Conservation (phyloP, 37 sponge, comb jelly and placozoan species). For the Eunapius fragilis region DNA sequence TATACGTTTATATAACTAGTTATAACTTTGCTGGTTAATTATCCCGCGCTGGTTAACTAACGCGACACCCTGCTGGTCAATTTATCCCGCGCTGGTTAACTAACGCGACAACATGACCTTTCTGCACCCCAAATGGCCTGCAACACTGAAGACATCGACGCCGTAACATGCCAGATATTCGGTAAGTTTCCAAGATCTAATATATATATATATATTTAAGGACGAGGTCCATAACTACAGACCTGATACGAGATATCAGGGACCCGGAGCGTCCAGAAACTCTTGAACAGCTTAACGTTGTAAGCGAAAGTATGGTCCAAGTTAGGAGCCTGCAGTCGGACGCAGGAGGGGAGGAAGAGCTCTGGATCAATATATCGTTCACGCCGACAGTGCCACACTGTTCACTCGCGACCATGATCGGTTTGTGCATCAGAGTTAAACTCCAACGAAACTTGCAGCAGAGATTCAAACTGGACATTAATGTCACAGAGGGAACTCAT, state of each 20-base stretch:
- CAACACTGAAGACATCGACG: background rate
- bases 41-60: too few species aligned
- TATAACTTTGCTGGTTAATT: too few species aligned
- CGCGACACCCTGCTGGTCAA: too few species aligned
- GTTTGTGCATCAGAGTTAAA: constrained; percentile 80
- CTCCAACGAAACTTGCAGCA: constrained; percentile 59
- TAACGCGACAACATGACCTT: too few species aligned
- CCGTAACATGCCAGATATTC: background rate
- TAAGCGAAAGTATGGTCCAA: constrained; percentile 60
- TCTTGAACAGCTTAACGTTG: constrained; percentile 87
- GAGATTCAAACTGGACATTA: constrained; percentile 71
- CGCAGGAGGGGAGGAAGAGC: constrained; percentile 16
- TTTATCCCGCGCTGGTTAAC: too few species aligned
- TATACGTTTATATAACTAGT: too few species aligned
- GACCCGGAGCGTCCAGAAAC: constrained; percentile 91
- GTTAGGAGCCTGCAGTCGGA: constrained; percentile 16
- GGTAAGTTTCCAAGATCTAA: background rate
- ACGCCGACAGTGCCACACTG: constrained; percentile 95
- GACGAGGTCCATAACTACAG: constrained; percentile 21
- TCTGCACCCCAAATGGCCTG: background rate
- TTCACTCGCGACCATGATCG: constrained; percentile 90
- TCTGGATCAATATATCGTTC: constrained; percentile 70
- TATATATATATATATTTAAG: too few species aligned
- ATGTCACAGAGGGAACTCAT: constrained; percentile 71
- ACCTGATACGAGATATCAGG: constrained; percentile 76